Evolutionary conservation across 1,140 invertebrate species (phyloP).

Genomic region (Heliothis subflexa): DNA sequence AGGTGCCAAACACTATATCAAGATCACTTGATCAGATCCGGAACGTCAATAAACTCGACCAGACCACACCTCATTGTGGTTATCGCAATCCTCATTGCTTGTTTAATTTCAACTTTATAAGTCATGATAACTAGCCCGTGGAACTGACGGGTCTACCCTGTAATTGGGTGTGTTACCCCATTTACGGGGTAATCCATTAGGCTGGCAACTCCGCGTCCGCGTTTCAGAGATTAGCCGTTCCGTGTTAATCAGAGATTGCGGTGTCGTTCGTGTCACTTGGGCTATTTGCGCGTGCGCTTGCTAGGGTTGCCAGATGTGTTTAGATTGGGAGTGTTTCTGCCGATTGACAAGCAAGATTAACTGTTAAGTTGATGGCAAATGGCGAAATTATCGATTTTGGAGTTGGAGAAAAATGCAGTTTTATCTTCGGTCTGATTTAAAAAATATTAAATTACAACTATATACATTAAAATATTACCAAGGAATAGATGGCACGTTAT

Average conservation of each 20-base stretch:
- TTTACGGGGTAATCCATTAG: constrained; percentile 65
- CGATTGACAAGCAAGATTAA: neutral
- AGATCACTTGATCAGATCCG: constrained; percentile 2
- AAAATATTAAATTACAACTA: too few relatives aligned
- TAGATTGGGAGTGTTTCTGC: neutral
- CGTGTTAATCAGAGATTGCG: constrained; percentile 61
- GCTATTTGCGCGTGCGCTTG: constrained; percentile 55
- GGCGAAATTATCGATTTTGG: too few relatives aligned
- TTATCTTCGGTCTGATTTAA: too few relatives aligned
- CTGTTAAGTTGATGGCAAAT: neutral
- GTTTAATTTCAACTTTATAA: constrained; percentile 46
- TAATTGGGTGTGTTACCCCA: constrained; percentile 62
- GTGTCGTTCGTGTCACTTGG: constrained; percentile 58
- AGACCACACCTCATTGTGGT: constrained; percentile 38
- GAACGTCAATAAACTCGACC: constrained; percentile 13
- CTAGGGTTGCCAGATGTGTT: constrained; percentile 38
- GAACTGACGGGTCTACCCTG: constrained; percentile 45
- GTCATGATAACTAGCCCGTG: constrained; percentile 51
- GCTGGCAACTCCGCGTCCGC: constrained; percentile 58
- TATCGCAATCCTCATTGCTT: neutral
- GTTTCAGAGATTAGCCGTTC: constrained; percentile 58
- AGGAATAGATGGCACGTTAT: too few relatives aligned
- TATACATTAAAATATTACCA: too few relatives aligned
- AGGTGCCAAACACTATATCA: neutral
- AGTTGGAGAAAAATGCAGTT: too few relatives aligned